Evolutionary conservation across 2,113 vertebrate genomes (phyloP), one percentile per base, ranked within the genome.

Genomic region (Phylloscopus trochiloides): DNA sequence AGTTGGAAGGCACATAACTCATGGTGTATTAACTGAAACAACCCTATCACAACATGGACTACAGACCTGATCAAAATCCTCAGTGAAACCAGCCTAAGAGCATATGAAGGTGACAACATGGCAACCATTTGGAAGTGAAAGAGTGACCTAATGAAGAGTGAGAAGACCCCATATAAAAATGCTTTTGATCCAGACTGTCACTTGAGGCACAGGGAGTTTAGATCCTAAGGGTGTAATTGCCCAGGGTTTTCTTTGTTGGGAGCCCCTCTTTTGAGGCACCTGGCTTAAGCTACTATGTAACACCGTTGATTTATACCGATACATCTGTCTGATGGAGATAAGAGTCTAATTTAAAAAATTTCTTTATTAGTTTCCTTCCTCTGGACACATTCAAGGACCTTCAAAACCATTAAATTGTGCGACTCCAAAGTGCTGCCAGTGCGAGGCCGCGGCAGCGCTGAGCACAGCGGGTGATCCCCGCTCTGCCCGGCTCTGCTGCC

Each of bases 371-470:
- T 55, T 48, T 14, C 21, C 24, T 5, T 43, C 36, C 48, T 70
- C 47, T 43, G 34, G 10, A 55, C 6, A 7, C 42, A 10, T 24
- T 57, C 31, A 11, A 50, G 43, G 16, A 58, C 34, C 29, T 86
- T 24, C 55, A 50, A 18, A 18, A 58, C 13, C 28, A 9, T 28
- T 14, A 14, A 43, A 48, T 0, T 2, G 28, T 19, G 43, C 38
- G 20, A 28, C 28, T 31, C 31, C 1, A 2, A 55, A 6, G 45
- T 20, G 50, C 51, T 31, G 1, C 21, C 40, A 32, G 55, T 9
- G 12, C 17, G 38, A 62, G 73, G 42, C 20, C 0, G 0, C 67
- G 16, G 7, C 50, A 68, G 14, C 0, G 0, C 59, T 31, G 50
- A 54, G 65, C 5, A 15, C 75, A 36, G 38, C 0, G 6, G 34